Conservation (phyloP, 1,140 invertebrate genomes). For the Bathynomus jamesi region DNA sequence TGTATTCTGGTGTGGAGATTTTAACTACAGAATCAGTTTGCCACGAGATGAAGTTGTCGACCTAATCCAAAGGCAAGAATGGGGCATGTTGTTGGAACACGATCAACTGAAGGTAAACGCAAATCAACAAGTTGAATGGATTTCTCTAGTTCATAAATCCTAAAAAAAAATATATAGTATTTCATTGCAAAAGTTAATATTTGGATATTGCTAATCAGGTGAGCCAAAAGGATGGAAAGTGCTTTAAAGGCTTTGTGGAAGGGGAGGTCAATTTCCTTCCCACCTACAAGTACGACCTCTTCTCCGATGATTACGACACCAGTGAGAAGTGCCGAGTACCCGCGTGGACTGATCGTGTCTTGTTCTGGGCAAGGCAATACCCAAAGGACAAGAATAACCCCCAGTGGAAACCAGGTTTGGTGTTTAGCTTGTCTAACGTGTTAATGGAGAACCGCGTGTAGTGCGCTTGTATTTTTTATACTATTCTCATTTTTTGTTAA, state of each 20-base stretch:
- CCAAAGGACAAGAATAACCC: conserved; percentile 31
- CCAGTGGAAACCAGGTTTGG: conserved; percentile 47
- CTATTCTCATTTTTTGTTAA: not conserved
- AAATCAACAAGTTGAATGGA: not conserved
- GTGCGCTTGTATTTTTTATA: not conserved
- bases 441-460: not conserved
- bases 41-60: conserved; percentile 90
- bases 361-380: conserved; percentile 75
- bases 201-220: conserved; percentile 42
- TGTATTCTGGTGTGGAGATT: conserved; percentile 99
- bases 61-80: conserved; percentile 67
- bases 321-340: conserved; percentile 95
- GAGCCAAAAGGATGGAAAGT: conserved; percentile 70
- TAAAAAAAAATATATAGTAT: not conserved
- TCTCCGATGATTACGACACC: conserved; percentile 98
- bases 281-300: conserved; percentile 98
- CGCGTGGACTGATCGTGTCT: conserved; percentile 93
- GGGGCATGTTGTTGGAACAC: conserved; percentile 64
- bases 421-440: not conserved
- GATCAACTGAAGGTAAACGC: conserved; percentile 69
- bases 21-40: conserved; percentile 97
- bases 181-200: not conserved
- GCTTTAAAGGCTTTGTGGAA: conserved; percentile 92
- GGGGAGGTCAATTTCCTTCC: conserved; percentile 87
- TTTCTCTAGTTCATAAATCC: not conserved